Conservation (phyloP, 2,113 vertebrate genomes). For the Lophura nycthemera region DNA sequence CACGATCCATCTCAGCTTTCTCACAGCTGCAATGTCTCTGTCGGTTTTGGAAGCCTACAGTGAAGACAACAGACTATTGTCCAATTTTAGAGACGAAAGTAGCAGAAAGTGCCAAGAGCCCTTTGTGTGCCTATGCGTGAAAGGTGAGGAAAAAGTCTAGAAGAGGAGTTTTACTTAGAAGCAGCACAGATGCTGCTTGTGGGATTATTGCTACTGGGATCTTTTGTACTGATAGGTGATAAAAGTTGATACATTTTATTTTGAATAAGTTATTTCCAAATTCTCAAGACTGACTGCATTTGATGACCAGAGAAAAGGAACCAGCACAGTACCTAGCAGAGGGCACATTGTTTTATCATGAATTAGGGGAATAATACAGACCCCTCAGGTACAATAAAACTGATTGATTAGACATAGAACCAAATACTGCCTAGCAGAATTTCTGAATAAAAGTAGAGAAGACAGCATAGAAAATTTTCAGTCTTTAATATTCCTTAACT, state of each 20-base stretch:
- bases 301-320: neutral
- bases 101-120: conserved; percentile 27
- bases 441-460: neutral
- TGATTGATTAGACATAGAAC: neutral
- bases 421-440: neutral
- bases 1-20: neutral
- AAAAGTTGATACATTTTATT: neutral
- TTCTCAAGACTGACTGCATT: neutral
- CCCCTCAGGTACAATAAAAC: neutral
- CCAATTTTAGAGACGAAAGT: neutral
- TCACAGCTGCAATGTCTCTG: neutral
- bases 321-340: neutral
- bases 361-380: neutral
- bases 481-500: neutral
- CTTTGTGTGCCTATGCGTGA: neutral
- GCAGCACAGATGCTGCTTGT: neutral
- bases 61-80: neutral
- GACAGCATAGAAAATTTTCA: neutral
- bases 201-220: neutral
- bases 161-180: conserved; percentile 30
- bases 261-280: neutral
- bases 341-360: neutral
- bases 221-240: neutral
- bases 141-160: conserved; percentile 13
- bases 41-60: neutral